Conservation (phyloP, 2,113 vertebrate genomes). For the Pachypanchax playfairii region DNA sequence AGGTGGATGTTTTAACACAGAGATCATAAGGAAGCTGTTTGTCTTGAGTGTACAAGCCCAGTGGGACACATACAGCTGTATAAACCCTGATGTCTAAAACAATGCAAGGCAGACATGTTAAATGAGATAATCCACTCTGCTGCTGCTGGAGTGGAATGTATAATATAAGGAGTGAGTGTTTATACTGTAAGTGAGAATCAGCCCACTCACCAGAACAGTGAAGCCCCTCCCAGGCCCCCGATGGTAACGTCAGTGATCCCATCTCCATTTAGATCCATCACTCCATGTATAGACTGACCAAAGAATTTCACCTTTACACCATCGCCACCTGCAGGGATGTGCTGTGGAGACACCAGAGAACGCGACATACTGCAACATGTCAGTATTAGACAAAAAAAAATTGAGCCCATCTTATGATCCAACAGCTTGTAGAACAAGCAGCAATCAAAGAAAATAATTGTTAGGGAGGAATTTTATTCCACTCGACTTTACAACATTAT, state of each 20-base stretch:
- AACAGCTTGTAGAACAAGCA: too few relatives aligned
- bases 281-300: conserved; percentile 94
- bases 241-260: conserved; percentile 95
- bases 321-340: conserved; percentile 91
- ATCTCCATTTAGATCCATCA: conserved; percentile 94
- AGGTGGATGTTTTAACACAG: conserved; percentile 39
- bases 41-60: conserved; percentile 45
- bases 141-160: conserved; percentile 35
- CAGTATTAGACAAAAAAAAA: too few relatives aligned
- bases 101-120: conserved; percentile 28
- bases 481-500: too few relatives aligned
- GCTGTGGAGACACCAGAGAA: conserved; percentile 73
- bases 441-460: too few relatives aligned
- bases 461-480: too few relatives aligned
- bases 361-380: too few relatives aligned
- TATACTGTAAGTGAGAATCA: conserved; percentile 12
- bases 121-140: not conserved
- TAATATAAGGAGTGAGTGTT: conserved; percentile 23
- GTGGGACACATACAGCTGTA: conserved; percentile 66
- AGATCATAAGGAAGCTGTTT: conserved; percentile 54
- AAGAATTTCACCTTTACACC: conserved; percentile 93
- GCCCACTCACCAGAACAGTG: conserved; percentile 89
- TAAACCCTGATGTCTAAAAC: conserved; percentile 47
- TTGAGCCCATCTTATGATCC: not conserved
- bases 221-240: conserved; percentile 93